Evolutionary conservation across 2,113 vertebrate species (phyloP).

Genomic region (Calyptomena viridis): DNA sequence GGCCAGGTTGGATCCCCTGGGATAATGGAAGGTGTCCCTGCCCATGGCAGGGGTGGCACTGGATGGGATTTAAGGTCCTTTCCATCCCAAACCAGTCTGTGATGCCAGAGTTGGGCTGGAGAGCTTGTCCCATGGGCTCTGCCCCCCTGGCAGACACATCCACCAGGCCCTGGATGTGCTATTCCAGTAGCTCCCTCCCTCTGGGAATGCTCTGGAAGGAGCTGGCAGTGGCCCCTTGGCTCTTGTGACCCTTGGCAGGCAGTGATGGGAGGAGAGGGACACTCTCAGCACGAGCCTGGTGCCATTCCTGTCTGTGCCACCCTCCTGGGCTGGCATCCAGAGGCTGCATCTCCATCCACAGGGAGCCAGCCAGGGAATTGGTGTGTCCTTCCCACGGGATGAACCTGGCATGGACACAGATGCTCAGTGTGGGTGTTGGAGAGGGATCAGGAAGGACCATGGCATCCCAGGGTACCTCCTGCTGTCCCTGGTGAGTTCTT

Average conservation of each 20-base stretch:
- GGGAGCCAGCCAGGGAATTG: not conserved
- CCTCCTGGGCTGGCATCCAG: not conserved
- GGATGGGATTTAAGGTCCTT: accelerated
- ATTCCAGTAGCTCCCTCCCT: not conserved
- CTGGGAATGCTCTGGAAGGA: not conserved
- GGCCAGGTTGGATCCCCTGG: not conserved
- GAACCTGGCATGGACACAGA: not conserved
- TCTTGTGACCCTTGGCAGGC: not conserved
- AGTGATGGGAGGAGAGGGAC: not conserved
- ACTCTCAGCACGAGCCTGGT: slow-evolving; percentile 19
- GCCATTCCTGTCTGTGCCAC: not conserved
- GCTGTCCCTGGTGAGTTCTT: not conserved
- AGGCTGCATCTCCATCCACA: not conserved
- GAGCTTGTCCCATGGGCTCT: not conserved
- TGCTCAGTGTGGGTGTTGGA: not conserved
- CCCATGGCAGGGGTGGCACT: not conserved
- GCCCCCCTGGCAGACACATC: not conserved
- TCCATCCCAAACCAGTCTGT: not conserved
- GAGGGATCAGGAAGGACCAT: not conserved
- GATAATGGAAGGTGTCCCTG: not conserved
- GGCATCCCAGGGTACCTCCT: not conserved
- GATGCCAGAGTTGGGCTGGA: not conserved
- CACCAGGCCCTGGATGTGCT: not conserved
- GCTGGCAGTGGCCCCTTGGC: not conserved
- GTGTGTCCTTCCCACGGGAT: not conserved